A percentile compares a stretch with the other conserved stretches of the same genome.
Conservation (phyloP, 2,113 vertebrate genomes). For the Syngnathoides biaculeatus region DNA sequence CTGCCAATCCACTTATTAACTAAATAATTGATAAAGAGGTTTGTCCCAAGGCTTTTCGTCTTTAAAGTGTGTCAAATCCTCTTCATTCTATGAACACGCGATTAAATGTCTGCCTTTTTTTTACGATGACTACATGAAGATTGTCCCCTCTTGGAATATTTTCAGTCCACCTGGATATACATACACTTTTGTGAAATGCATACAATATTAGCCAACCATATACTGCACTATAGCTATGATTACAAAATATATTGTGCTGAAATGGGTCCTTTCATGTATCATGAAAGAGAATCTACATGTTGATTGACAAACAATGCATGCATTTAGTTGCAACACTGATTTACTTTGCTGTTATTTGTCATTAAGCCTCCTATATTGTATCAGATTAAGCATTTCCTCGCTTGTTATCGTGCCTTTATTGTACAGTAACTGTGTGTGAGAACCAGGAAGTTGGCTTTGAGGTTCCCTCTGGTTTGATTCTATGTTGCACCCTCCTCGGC, state of each 20-base stretch:
- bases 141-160: background rate
- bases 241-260: background rate
- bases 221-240: background rate
- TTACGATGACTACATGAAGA: background rate
- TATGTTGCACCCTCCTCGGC: constrained; percentile 18
- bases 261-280: background rate
- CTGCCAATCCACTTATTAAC: background rate
- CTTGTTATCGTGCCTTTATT: background rate
- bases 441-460: constrained; percentile 45
- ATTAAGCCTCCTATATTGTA: background rate
- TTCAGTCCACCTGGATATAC: background rate
- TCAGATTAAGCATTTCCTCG: background rate
- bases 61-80: background rate
- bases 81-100: background rate
- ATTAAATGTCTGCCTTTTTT: background rate
- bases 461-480: constrained; percentile 15
- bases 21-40: constrained; percentile 8
- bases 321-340: background rate
- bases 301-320: background rate
- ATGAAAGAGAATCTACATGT: background rate
- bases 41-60: background rate
- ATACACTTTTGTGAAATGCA: background rate
- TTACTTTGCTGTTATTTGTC: background rate
- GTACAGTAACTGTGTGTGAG: constrained; percentile 6
- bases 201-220: background rate